Evolutionary conservation across 2,113 vertebrate genomes (phyloP), one percentile per base, ranked within the genome.

Genomic region (Acrocephalus arundinaceus): DNA sequence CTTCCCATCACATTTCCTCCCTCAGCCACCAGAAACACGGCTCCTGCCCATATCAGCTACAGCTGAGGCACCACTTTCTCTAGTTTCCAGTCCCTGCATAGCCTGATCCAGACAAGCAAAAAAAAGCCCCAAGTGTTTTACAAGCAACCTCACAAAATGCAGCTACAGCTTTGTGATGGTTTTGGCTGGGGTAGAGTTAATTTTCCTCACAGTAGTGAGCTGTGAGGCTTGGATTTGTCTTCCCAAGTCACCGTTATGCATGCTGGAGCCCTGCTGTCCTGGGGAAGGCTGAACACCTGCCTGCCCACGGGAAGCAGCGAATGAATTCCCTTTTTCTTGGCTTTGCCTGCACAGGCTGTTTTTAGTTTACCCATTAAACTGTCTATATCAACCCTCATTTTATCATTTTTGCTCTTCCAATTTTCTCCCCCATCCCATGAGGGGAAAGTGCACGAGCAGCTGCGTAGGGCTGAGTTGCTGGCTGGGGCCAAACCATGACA

Each of bases 181-280:
- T 81, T 70, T 81, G 68, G 41, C 31, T 45, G 43, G 31, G 5
- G 16, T 8, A 45, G 35, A 81, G 83, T 63, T 75, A 57, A 87
- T 87, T 76, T 82, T 70, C 43, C 61, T 63, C 83, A 21, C 43
- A 63, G 43, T 25, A 75, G 31, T 4, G 28, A 62, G 70, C 55
- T 16, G 9, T 22, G 76, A 62, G 59, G 63, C 27, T 70, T 58
- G 70, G 55, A 45, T 81, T n/a, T 81, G 35, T 11, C 49, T 57
- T 81, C 62, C 35, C 37, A 39, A 45, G 83, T 13, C 62, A 68
- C 31, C 0, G 0, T 10, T 33, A 21, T 0, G 0, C 0, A 4
- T 62, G 76, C n/a, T 51, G 41, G 49, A 70, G 35, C 43, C 76
- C 70, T 63, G 55, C 62, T 76, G 57, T 57, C 70, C 70, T 75